Base-by-base conservation (phyloP, 2,113 vertebrate genomes). In the Calidris pygmaea region DNA sequence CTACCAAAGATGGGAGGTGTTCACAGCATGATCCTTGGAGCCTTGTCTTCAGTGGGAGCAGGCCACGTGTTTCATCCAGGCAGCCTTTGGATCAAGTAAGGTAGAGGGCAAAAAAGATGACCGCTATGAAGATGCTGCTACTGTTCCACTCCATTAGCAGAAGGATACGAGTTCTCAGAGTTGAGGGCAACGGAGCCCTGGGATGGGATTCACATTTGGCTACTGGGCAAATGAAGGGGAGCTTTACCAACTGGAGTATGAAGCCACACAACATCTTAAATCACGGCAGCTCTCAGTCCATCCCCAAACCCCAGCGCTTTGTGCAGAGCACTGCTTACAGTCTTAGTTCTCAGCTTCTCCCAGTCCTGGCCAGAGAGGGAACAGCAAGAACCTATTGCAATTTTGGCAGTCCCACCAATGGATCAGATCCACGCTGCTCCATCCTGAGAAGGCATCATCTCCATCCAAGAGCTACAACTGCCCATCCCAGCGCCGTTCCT, bases 81-180 rank as follows among this genome's bases (percentile, higher is more conserved):
- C 37, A 68, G 32, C 1, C 2, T 47, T 45, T 21, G 56, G 34
- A 12, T 26, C 18, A 24, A 30, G 24, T 6, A 12, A 47, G 30
- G 58, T 2, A 1, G 12, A 67, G 41, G 41, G 29, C 29, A 65
- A n/a, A 73, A 30, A 79, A 14, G 10, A 58, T 1, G 4, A 74
- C 29, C 0, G 0, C 24, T 15, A 1, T 15, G 82, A 76, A 45
- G 53, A 41, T 30, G 23, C 17, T 24, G 10, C 13, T 55, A 34
- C 12, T 4, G 2, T 45, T 26, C 30, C 10, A 8, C 7, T 39
- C 63, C 9, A 4, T 2, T 37, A 60, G 13, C 26, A 65, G 79
- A 47, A 71, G 56, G 41, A 35, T 15, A 30, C 0, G 9, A 14
- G 34, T 73, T 78, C 67, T 84, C 27, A 17, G 48, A 14, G 1